Evolutionary conservation across 1,140 invertebrate species (phyloP), one percentile per base, ranked within the genome.

Genomic region (Nasonia vitripennis): DNA sequence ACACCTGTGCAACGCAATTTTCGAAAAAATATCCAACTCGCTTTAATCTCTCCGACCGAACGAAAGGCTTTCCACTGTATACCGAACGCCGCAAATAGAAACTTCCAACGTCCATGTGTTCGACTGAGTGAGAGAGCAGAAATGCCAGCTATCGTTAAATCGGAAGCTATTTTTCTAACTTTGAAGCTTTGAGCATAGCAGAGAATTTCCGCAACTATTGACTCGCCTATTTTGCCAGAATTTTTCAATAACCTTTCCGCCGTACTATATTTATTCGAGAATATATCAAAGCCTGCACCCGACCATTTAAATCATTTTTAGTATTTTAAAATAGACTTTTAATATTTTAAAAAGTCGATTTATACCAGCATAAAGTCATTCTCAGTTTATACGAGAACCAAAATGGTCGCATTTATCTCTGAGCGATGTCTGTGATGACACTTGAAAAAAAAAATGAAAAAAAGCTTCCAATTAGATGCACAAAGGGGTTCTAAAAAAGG

Each of bases 81-180:
- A 48, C 41, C 37, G 73, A 17, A 45, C 77, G 51, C 37, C 73
- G 1, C 71, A 77, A 83, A 83, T 83, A 83, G 73, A 83, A 77
- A 67, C 81, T 75, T 83, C 7, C 55, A 7, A 77, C 45, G 48
- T 77, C 31, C 31, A 55, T 23, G 2, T 68, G 68, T 79, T 79
- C 37, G 45, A n/a, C 14, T n/a, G 20, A 62, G 7, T 62, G 55
- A 45, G 68, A n/a, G 5, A 45, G 37, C 41, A 23, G 12, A 68
- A 62, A 73, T 48, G 14, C 7, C 55, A 14, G 3, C 74, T 2
- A 48, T 83, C 37, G 34, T 55, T 34, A 48, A 79, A 79, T 84
- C 77, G 27, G 27, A 80, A 75, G 37, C 67, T 75, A 75, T 85
- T 85, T 85, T 75, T 85, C 71, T 67, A 75, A 73, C 48, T 73